A percentile compares a stretch with the other conserved stretches of the same genome.
phyloP scores from a whole-genome alignment of 2,797 vertebrate species.

The Morus bassanus region DNA sequence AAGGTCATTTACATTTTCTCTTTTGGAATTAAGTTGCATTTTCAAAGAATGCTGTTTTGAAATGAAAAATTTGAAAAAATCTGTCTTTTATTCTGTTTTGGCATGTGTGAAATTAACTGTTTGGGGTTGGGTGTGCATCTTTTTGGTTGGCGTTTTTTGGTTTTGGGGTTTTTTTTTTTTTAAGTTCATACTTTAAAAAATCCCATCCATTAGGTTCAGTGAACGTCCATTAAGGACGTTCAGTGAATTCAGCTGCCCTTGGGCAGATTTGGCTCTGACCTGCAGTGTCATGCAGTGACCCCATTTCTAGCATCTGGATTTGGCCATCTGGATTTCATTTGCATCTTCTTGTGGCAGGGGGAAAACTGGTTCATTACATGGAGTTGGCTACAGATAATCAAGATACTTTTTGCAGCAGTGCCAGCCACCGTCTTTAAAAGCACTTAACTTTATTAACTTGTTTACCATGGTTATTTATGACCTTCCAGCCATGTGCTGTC shows the following conservation, averaged over 20 bases:
- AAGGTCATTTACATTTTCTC: background rate
- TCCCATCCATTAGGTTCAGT: background rate
- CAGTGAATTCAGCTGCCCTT: background rate
- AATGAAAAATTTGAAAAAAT: background rate
- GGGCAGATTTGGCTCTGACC: background rate
- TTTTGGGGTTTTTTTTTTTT: background rate
- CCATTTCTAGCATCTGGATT: background rate
- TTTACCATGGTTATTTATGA: slow-evolving; percentile 36
- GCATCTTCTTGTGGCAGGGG: background rate
- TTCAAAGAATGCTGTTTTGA: background rate
- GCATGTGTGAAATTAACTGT: background rate
- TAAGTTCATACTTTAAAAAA: background rate
- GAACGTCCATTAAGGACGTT: fast-evolving
- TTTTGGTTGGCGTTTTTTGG: background rate
- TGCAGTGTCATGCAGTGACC: background rate
- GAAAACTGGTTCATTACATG: background rate
- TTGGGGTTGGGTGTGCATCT: background rate
- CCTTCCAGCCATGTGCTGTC: background rate
- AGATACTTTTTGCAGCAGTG: slow-evolving; percentile 9
- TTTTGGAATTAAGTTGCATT: background rate
- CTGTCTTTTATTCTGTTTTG: background rate
- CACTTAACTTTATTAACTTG: slow-evolving; percentile 16
- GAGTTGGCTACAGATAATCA: background rate
- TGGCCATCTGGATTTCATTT: background rate
- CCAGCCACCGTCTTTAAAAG: background rate